Percentiles rank a stretch among this genome's conserved stretches.
Evolutionary conservation across 2,797 vertebrate species (phyloP).

Genomic region (Artibeus jamaicensis): DNA sequence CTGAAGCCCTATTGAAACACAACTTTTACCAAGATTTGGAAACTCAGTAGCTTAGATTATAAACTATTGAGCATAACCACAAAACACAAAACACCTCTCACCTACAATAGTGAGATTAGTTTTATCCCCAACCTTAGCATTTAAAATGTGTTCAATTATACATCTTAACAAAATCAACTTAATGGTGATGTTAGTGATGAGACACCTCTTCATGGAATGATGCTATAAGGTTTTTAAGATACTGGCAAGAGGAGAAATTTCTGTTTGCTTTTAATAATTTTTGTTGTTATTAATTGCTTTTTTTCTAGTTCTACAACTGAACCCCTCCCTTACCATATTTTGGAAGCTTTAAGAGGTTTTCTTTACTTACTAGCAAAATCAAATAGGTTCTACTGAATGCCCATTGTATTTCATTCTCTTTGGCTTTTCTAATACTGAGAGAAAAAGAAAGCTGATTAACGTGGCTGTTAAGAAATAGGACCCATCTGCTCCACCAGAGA

Average conservation of each 20-base stretch:
- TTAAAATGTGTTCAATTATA: not conserved
- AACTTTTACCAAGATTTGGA: not conserved
- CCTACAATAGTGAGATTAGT: not conserved
- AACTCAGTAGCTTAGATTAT: not conserved
- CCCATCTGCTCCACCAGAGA: not conserved
- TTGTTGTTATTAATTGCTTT: not conserved
- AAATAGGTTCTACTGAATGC: not conserved
- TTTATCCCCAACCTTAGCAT: not conserved
- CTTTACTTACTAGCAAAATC: not conserved
- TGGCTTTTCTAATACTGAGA: not conserved
- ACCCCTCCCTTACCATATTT: not conserved
- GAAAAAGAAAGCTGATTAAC: not conserved
- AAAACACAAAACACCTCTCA: not conserved
- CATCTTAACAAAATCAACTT: conserved; percentile 10
- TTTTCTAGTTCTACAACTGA: not conserved
- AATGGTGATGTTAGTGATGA: not conserved
- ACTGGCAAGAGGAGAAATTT: not conserved
- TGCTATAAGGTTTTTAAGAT: not conserved
- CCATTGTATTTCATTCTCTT: not conserved
- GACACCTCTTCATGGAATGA: not conserved
- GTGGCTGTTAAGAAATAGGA: not conserved
- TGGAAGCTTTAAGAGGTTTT: not conserved
- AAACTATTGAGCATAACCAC: not conserved
- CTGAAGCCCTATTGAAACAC: not conserved
- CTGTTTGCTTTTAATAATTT: not conserved